Percentiles rank a stretch among this genome's conserved stretches.
Conservation (phyloP, 2,888 invertebrate species). For the Andrena marginata region DNA sequence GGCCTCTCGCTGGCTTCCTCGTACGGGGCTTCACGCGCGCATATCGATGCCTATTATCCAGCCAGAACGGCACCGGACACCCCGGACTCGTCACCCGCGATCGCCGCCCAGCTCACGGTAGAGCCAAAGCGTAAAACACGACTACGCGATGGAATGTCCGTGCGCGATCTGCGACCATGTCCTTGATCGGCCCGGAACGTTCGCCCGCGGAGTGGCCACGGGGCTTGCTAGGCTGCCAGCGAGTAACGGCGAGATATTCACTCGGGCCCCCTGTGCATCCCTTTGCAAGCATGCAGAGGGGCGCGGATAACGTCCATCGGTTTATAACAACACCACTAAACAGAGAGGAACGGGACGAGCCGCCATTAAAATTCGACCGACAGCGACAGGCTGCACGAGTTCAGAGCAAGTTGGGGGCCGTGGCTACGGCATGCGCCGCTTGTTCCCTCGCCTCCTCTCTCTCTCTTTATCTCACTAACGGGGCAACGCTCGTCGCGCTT, state of each 20-base stretch:
- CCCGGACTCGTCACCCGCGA: conserved; percentile 28
- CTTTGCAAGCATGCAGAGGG: conserved; percentile 20
- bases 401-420: conserved; percentile 72
- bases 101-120: conserved; percentile 67
- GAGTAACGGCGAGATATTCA: not conserved
- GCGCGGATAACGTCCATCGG: conserved; percentile 65
- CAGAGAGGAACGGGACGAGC: conserved; percentile 76
- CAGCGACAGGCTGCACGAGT: conserved; percentile 74
- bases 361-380: conserved; percentile 83
- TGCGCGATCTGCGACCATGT: conserved; percentile 75
- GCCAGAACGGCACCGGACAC: conserved; percentile 29
- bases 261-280: conserved; percentile 6
- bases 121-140: conserved; percentile 67
- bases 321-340: conserved; percentile 81
- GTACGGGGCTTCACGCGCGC: not conserved
- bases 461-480: conserved; percentile 44
- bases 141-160: conserved; percentile 71
- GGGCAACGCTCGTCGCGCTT: conserved; percentile 35
- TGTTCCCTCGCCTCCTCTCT: conserved; percentile 69
- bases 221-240: not conserved
- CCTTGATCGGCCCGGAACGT: conserved; percentile 23
- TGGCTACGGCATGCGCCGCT: conserved; percentile 76
- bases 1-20: conserved; percentile 43
- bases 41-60: conserved; percentile 1
- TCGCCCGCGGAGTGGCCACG: not conserved